Evolutionary conservation across 2,113 vertebrate species (phyloP), one percentile per base, ranked within the genome.

Genomic region (Barbus barbus): DNA sequence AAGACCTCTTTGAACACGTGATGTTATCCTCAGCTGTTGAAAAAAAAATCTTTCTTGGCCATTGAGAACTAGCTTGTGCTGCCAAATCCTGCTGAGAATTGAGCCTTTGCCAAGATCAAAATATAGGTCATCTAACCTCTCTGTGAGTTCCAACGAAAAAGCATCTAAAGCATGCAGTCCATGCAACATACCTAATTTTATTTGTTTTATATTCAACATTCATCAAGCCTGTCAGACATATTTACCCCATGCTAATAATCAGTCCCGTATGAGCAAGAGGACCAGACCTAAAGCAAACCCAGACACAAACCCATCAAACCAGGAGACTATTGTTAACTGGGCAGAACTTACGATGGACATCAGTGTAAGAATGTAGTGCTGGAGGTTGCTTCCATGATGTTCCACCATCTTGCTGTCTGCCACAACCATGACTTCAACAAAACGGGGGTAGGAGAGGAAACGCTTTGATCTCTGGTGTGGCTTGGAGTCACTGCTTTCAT

Each of bases 371-470:
- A 99, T 94, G 89, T 99, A 99, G 94, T 99, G 97, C 90, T 99
- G 97, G 9, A 99, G 95, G 90, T 98, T 97, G 90, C 94, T 93
- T 90, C 97, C 95, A 0, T 99, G 98, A 92, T 97, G 97, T 76
- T 96, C 94, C 28, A 97, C 96, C 98, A 99, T 99, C 92, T 95
- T 98, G 92, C 93, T 96, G 94, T 99, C 98, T 75, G 97, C 98
- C 77, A 98, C 97, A 90, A 98, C 96, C 98, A 99, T 98, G 91
- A 98, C 97, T 91, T 99, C 98, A 87, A 99, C 97, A 89, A 97
- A 99, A 88, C 98, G 98, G 86, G 97, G 98, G 89, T 98, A 99
- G 88, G 98, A 99, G 81, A 99, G 92, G 90, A 99, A 99, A 71
- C 98, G 95, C 90, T 98, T 99, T 71, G 95, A 94, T 93, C 98